phyloP scores from a whole-genome alignment of 2,797 vertebrate species.

The Threskiornis aethiopicus region DNA sequence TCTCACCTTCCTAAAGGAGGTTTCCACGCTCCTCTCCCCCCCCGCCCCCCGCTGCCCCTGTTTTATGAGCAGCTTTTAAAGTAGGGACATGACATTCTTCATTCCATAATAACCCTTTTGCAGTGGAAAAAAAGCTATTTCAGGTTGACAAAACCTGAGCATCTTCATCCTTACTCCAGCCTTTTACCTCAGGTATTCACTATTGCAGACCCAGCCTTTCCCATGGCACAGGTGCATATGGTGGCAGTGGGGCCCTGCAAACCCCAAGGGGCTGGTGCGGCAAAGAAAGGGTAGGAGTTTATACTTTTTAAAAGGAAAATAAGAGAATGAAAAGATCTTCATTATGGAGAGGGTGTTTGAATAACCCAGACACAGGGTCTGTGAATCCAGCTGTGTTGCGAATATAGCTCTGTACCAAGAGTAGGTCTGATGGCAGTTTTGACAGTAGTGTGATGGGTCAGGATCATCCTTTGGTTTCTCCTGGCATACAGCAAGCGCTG shows the following conservation, averaged over 20 bases:
- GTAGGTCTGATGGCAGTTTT: background rate
- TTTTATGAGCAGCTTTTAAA: background rate
- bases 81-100: background rate
- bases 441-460: background rate
- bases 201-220: background rate
- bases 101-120: background rate
- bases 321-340: background rate
- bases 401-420: background rate
- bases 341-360: background rate
- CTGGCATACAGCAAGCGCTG: background rate
- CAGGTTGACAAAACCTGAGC: background rate
- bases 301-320: background rate
- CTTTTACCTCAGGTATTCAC: background rate
- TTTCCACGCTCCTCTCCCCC: background rate
- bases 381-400: background rate
- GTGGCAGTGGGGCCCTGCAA: too few species aligned
- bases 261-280: background rate
- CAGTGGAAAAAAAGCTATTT: background rate
- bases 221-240: rapidly evolving
- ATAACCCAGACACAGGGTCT: background rate
- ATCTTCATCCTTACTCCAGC: background rate
- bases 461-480: background rate
- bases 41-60: rapidly evolving
- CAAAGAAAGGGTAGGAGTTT: background rate
- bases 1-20: background rate